Base-by-base conservation (phyloP, 2,888 invertebrate genomes). In the Phaedon cochleariae region DNA sequence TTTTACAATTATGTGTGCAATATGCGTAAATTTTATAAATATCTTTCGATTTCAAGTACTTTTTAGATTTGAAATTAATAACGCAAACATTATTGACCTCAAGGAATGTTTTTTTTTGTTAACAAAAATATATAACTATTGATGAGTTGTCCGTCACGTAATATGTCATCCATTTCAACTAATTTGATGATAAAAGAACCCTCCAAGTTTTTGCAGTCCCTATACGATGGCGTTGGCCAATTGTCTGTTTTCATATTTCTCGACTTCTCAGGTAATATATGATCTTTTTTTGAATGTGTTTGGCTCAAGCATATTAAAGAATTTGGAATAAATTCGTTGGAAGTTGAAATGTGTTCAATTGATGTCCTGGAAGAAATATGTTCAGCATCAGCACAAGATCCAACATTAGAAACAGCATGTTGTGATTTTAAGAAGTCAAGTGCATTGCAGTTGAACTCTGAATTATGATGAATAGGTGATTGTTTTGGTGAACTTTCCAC, bases 1-100 rank as follows among this genome's bases (percentile, higher is more conserved):
- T 17, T 45, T 62, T 54, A 18, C 53, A 54, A 17, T 54, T 62
- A 46, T 62, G 61, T 20, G 61, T 10, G 18, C 54, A 41, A 41
- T 45, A 54, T 3, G 46, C 53, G 48, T 48, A 54, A 20, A 59
- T 51, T 49, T 34, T 59, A 29, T 37, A 59, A 1, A 21, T 48
- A 15, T 52, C 59, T 21, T 12, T 18, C 12, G 37, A 51, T 4
- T 9, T 20, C 1, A 37, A 21, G 49, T 53, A 61, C 6, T 53
- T 26, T 15, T 15, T 37, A 26, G 12, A 45, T 45, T 61, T 61
- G 21, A 54, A 54, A 46, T 61, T 61, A 17, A 48, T 15, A 15
- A 48, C 12, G 17, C 48, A 48, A 48, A 48, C 48, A 48, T 48
- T 48, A 17, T 48, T 48, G 2, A 48, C 48, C 48, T 29, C 29